phyloP scores from a whole-genome alignment of 1,140 invertebrate genomes.

The Cyclina sinensis region DNA sequence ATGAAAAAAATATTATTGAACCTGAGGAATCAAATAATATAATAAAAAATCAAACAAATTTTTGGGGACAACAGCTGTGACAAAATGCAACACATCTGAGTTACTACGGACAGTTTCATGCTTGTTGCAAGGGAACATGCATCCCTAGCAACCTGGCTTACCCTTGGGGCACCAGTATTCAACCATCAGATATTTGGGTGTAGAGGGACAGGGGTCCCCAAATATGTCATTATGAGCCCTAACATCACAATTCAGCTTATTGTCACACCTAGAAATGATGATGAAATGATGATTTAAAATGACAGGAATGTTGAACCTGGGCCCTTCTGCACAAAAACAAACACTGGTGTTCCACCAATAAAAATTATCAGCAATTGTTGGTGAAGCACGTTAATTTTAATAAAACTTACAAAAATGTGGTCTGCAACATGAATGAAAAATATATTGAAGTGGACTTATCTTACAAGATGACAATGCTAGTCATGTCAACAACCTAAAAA shows the following conservation, averaged over 20 bases:
- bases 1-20: no score
- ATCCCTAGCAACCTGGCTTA: conserved; percentile 87
- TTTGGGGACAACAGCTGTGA: conserved; percentile 20
- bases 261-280: conserved; percentile 67
- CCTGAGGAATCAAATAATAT: no score
- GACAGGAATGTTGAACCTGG: background rate
- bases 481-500: no score
- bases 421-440: no score
- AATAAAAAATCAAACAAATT: background rate
- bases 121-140: conserved; percentile 53
- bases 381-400: no score
- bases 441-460: no score
- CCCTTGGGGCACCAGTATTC: conserved; percentile 96
- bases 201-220: conserved; percentile 95
- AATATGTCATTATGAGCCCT: conserved; percentile 94
- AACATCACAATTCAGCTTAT: conserved; percentile 91
- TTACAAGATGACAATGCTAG: no score
- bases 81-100: conserved; percentile 45
- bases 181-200: conserved; percentile 97
- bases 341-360: no score
- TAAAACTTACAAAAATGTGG: no score
- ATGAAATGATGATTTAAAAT: background rate
- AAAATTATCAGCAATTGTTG: no score
- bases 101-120: conserved; percentile 40
- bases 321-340: no score